These are phyloP conservation scores for Spilogale gracilis DNA, from an alignment of 2,113 vertebrate genomes.

Conservation along the genomic window DNA sequence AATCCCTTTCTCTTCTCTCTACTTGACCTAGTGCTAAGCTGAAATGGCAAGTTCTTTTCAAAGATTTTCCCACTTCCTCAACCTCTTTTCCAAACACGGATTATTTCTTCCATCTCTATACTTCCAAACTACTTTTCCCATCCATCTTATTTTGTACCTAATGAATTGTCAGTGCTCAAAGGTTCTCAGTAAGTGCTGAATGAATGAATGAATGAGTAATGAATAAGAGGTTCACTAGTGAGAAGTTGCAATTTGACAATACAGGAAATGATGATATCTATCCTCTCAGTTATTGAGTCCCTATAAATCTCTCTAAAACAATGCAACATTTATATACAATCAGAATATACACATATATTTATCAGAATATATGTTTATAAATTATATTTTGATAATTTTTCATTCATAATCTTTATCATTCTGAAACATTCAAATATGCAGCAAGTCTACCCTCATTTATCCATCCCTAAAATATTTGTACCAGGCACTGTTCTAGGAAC, in stretches of 20 bases:
- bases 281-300: background rate
- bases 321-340: background rate
- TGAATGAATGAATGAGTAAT: background rate
- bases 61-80: background rate
- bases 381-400: slow-evolving; percentile 51
- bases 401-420: slow-evolving; percentile 33
- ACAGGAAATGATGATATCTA: background rate
- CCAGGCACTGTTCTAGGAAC: background rate
- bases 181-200: background rate
- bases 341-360: background rate
- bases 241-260: background rate
- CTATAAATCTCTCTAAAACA: slow-evolving; percentile 11
- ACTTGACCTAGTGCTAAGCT: background rate
- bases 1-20: slow-evolving; percentile 5
- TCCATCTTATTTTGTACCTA: background rate
- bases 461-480: background rate
- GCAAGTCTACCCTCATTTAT: background rate
- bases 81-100: background rate
- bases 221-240: background rate
- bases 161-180: background rate
- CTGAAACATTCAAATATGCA: slow-evolving; percentile 18
- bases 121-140: background rate
- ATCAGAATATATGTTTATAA: background rate
- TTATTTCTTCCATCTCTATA: background rate
- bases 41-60: slow-evolving; percentile 43